Evolutionary conservation across 2,113 vertebrate genomes (phyloP).

Genomic region (Anarhynchus alexandrinus): DNA sequence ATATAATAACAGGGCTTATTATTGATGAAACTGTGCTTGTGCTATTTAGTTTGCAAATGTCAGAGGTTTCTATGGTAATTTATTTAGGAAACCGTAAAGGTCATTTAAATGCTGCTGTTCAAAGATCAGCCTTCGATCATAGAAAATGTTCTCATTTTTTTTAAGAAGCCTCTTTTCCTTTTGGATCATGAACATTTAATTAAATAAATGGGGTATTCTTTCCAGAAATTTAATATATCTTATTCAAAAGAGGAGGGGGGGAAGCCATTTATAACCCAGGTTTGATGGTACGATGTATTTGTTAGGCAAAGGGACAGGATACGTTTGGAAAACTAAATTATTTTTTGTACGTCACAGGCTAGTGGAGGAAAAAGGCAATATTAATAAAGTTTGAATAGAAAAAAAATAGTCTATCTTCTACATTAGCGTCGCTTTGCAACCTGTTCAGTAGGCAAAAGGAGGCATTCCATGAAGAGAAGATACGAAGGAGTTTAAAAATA

Average conservation of each 20-base stretch:
- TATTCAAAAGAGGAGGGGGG: not conserved
- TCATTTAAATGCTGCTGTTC: constrained; percentile 72
- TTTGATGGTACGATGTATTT: not conserved
- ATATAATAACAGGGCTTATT: constrained; percentile 72
- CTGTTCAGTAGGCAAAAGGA: not conserved
- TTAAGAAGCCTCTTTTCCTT: constrained; percentile 16
- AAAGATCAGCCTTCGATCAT: constrained; percentile 56
- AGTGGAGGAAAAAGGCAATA: not conserved
- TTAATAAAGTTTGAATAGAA: not conserved
- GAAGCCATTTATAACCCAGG: not conserved
- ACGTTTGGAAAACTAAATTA: not conserved
- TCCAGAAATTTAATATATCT: not conserved
- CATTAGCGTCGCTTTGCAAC: not conserved
- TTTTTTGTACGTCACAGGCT: not conserved
- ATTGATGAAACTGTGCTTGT: constrained; percentile 71
- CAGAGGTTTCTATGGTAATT: constrained; percentile 76
- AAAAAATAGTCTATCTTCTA: not conserved
- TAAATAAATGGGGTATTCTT: constrained; percentile 16
- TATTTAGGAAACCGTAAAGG: constrained; percentile 76
- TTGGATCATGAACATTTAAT: constrained; percentile 24
- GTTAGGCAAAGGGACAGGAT: not conserved
- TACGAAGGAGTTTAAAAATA: not conserved
- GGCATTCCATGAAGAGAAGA: not conserved
- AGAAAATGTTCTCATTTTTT: constrained; percentile 1
- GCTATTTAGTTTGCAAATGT: constrained; percentile 78